Base-by-base conservation (phyloP, 1,140 invertebrate species). In the Rhyacophila brunnea region DNA sequence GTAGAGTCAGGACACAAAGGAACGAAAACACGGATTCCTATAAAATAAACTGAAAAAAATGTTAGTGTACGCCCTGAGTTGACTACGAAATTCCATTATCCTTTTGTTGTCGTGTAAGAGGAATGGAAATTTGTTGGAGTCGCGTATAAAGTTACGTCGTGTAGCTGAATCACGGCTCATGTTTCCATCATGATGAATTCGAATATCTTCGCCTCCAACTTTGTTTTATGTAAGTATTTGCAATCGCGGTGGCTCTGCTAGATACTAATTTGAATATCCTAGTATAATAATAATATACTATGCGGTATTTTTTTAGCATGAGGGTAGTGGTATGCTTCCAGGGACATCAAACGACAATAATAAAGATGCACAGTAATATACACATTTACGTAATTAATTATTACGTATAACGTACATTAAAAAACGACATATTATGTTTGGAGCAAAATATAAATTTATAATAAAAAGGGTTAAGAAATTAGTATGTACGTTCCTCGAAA, bases 81-180 rank as follows among this genome's bases (percentile, higher is more conserved):
- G 54, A 62, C 60, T 58, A 62, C 55, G 60, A 62, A 62, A 62
- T 62, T 62, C 60, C 60, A 62, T 62, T 62, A 62, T 62, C 60
- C 60, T 62, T 62, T 58, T 36, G 60, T 51, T 56, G 54, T 58
- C 55, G 55, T 57, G 43, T 58, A 35, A 47, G 35, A 19, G 50
- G 58, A 60, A 60, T 60, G 51, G 56, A 63, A 57, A 63, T 63
- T 63, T 58, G 61, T 63, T 59, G 36, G 42, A 38, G 42, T 51
- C 47, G 28, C 35, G 38, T 18, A 40, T 40, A 40, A 52, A 52
- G 13, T 34, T 40, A 52, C 20, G 49, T 17, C 35, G n/a, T 45
- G n/a, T 17, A 11, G 40, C n/a, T 20, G 42, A 6, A 45, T 34
- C 52, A 9, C 32, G 58, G 44, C 45, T 34, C 40, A 42, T 51